Percentiles rank a stretch among this genome's conserved stretches.
These are phyloP conservation scores for Amaurobius ferox DNA, from an alignment of 2,888 invertebrate species.

Conservation along the genomic window DNA sequence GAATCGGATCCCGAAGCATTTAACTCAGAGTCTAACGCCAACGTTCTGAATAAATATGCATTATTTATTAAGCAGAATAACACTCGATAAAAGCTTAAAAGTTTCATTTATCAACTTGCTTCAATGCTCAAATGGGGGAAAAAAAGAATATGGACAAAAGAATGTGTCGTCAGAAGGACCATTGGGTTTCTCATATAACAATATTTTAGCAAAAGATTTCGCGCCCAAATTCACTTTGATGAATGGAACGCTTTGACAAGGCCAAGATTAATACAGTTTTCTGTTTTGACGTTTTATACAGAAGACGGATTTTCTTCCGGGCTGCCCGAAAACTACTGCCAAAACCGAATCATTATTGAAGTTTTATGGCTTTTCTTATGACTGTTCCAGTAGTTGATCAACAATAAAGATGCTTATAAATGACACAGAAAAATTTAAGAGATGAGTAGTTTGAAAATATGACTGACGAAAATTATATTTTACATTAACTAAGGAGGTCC, in stretches of 20 bases:
- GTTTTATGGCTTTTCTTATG: background rate
- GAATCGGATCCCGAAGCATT: background rate
- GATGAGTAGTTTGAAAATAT: too few species aligned
- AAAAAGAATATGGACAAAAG: slow-evolving; percentile 13
- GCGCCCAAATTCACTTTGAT: slow-evolving; percentile 30
- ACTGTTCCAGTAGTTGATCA: too few species aligned
- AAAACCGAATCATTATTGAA: slow-evolving; percentile 13
- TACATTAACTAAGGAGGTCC: too few species aligned
- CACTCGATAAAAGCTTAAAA: slow-evolving; percentile 1
- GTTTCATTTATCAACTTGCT: slow-evolving; percentile 25
- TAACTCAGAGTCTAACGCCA: background rate
- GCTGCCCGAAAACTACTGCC: background rate
- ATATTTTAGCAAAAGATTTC: slow-evolving; percentile 29
- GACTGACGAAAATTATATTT: too few species aligned
- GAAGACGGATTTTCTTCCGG: background rate
- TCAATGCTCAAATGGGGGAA: background rate
- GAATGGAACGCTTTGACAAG: slow-evolving; percentile 24
- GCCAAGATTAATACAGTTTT: slow-evolving; percentile 11
- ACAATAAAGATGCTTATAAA: too few species aligned
- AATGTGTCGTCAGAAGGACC: background rate
- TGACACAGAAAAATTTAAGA: too few species aligned
- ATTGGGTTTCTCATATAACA: slow-evolving; percentile 30
- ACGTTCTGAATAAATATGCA: background rate
- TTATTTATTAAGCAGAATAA: slow-evolving; percentile 47
- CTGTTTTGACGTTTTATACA: background rate